phyloP scores from a whole-genome alignment of 2,113 vertebrate genomes.

The Serilophus lunatus region DNA sequence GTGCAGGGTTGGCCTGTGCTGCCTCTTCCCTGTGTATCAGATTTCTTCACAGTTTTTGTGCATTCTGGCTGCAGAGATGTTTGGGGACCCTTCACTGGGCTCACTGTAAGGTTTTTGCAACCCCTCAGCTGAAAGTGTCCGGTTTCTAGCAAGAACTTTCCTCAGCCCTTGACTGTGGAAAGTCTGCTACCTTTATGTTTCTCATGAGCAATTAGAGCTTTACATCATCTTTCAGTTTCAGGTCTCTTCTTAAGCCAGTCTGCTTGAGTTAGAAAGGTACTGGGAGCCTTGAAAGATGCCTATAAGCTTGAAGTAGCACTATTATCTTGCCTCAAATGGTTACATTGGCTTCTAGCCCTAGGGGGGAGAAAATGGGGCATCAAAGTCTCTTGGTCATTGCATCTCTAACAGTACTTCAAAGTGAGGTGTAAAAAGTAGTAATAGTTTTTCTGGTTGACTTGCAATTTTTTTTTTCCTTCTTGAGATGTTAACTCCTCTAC shows the following conservation, averaged over 20 bases:
- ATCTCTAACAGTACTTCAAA: neutral
- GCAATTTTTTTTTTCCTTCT: neutral
- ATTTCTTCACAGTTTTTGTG: neutral
- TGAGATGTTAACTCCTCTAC: neutral
- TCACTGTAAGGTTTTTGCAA: neutral
- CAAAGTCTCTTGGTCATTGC: neutral
- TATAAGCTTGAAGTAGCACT: neutral
- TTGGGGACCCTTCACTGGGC: neutral
- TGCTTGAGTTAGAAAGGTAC: neutral
- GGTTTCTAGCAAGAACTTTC: neutral
- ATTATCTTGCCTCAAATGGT: neutral
- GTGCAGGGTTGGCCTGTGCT: neutral
- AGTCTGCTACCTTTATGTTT: neutral
- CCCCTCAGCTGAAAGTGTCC: neutral
- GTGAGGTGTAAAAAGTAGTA: neutral
- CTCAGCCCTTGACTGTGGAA: neutral
- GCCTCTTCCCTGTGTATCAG: neutral
- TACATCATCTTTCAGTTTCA: fast-evolving
- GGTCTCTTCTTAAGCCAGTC: neutral
- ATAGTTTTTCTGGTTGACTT: neutral
- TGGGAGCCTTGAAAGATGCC: neutral
- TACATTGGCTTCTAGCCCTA: neutral
- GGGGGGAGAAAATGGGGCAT: neutral
- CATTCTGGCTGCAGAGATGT: neutral
- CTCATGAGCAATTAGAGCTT: neutral